Conservation (phyloP, 1,140 invertebrate genomes). For the Steinernema khuongi region DNA sequence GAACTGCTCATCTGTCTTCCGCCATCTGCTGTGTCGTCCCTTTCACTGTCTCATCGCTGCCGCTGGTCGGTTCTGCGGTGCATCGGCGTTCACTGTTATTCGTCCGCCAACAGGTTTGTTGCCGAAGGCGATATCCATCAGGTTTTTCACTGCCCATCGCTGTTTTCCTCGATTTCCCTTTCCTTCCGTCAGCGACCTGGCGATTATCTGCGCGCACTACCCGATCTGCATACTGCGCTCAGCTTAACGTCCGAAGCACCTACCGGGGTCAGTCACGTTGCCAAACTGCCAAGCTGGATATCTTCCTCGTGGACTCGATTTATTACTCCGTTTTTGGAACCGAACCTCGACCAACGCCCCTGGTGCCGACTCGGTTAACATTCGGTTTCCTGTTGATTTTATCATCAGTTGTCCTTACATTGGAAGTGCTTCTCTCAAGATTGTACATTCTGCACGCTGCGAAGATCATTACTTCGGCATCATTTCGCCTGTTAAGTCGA, state of each 20-base stretch:
- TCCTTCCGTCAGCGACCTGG: not conserved
- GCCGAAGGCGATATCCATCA: constrained; percentile 16
- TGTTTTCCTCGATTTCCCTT: constrained; percentile 16
- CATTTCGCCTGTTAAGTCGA: not conserved
- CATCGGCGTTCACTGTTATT: constrained; percentile 12
- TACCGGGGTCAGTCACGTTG: not conserved
- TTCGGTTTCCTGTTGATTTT: not conserved
- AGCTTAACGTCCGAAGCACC: not conserved
- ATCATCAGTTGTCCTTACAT: not conserved
- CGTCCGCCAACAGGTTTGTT: constrained; percentile 11
- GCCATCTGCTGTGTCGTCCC: not conserved
- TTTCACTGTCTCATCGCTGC: not conserved
- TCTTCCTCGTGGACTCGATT: not conserved
- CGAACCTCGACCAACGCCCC: not conserved
- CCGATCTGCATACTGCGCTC: not conserved
- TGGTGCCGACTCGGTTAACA: not conserved
- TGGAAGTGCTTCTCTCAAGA: not conserved
- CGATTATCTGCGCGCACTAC: not conserved
- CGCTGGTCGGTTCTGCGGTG: not conserved
- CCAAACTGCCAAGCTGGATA: not conserved
- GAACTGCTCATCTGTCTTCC: constrained; percentile 12
- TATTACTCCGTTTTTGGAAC: constrained; percentile 1
- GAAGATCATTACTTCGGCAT: not conserved
- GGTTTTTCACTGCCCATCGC: constrained; percentile 12
- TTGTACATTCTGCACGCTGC: not conserved